Conservation (phyloP, 2,113 vertebrate genomes). For the Beaufortia kweichowensis region DNA sequence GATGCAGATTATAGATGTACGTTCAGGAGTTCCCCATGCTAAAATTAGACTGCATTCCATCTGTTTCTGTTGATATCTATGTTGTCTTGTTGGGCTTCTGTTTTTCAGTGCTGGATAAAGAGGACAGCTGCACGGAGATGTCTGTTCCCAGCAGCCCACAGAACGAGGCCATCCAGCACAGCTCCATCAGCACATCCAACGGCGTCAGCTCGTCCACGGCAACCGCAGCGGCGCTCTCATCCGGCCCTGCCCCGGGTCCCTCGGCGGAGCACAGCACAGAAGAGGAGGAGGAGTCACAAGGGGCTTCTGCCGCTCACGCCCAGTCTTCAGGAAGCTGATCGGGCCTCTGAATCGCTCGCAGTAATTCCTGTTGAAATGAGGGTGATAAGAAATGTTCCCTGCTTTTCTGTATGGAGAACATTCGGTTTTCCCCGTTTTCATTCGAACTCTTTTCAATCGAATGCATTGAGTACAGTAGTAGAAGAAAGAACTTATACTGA, state of each 20-base stretch:
- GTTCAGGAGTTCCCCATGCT: too few relatives aligned
- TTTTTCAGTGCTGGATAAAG: slow-evolving; percentile 78
- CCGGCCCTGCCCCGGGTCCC: slow-evolving; percentile 77
- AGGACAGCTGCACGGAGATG: slow-evolving; percentile 93
- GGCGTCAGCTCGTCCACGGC: slow-evolving; percentile 88
- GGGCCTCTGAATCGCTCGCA: slow-evolving; percentile 59
- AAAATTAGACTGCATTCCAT: too few relatives aligned
- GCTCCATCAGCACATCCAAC: slow-evolving; percentile 97
- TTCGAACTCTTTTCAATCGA: slow-evolving; percentile 69
- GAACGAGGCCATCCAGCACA: slow-evolving; percentile 94
- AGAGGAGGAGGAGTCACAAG: slow-evolving; percentile 74
- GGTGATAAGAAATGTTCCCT: slow-evolving; percentile 59
- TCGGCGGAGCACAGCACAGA: slow-evolving; percentile 90
- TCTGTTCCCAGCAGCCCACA: slow-evolving; percentile 93
- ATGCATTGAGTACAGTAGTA: slow-evolving; percentile 76
- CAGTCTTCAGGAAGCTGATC: slow-evolving; percentile 94
- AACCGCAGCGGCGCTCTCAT: slow-evolving; percentile 78
- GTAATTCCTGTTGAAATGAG: slow-evolving; percentile 72
- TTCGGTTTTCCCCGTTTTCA: slow-evolving; percentile 69
- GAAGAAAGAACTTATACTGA: slow-evolving; percentile 76
- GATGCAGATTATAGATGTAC: too few relatives aligned
- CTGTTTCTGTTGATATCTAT: slow-evolving; percentile 19
- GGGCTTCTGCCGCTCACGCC: slow-evolving; percentile 77
- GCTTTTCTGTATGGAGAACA: slow-evolving; percentile 64
- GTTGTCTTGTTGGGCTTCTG: background rate